phyloP scores from a whole-genome alignment of 2,888 invertebrate species.

The Nomada lathburiana region DNA sequence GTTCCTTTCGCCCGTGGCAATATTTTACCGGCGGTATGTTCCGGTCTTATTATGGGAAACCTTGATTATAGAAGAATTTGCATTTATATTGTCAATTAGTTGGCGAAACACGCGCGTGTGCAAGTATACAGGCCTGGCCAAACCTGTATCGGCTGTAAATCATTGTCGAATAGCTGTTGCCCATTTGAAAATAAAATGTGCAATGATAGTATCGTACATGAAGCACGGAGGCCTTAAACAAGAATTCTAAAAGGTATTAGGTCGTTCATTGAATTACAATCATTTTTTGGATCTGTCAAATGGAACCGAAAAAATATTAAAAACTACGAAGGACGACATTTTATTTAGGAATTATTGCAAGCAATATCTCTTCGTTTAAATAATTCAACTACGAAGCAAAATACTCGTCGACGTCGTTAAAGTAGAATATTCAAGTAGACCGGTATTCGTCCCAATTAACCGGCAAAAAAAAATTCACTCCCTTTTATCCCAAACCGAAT shows the following conservation, averaged over 20 bases:
- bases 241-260: neutral
- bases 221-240: neutral
- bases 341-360: no score
- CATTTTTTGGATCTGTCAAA: neutral
- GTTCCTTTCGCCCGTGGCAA: neutral
- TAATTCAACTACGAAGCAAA: neutral
- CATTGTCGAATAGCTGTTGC: neutral
- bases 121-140: no score
- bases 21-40: constrained; percentile 17
- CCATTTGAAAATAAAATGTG: neutral
- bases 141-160: neutral
- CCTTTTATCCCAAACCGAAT: no score
- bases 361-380: no score
- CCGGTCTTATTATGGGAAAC: neutral
- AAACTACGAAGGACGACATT: no score
- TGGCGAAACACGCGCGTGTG: neutral
- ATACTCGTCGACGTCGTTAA: neutral
- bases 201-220: neutral
- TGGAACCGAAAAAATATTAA: no score
- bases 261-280: neutral
- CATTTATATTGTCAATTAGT: constrained; percentile 41
- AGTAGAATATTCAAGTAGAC: no score
- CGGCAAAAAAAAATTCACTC: no score
- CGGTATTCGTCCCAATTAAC: no score
- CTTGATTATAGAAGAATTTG: constrained; percentile 26